Evolutionary conservation across 2,113 vertebrate genomes (phyloP), one percentile per base, ranked within the genome.

Genomic region (Oncorhynchus clarkii): DNA sequence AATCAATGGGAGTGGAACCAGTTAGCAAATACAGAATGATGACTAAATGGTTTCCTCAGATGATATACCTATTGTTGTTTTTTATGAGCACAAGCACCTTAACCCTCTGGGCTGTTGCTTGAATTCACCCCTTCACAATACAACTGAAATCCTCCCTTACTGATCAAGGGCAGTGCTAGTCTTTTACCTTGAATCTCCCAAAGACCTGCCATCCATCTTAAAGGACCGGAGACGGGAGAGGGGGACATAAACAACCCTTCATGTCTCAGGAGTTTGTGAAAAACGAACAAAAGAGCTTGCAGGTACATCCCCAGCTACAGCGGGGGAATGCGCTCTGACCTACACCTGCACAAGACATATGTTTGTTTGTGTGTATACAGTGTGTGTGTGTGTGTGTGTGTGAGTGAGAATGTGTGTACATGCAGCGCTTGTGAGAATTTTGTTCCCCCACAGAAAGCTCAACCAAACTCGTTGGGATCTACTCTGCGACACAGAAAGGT

Each of bases 221-320:
- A 77, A 80, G 67, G 75, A 81, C 86, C 71, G 75, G 75, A 80
- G 78, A 77, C 76, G 86, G 70, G 71, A 86, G 84, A 88, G 85
- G 86, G 86, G 85, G 16, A 54, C 86, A 87, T 89, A 88, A 88
- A 88, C 79, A 87, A 85, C 84, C 73, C 82, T 84, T 86, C 76
- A 78, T 80, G 83, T 86, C 86, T 88, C 87, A 82, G 85, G 83
- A 87, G 80, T 78, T 84, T 87, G 82, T 88, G 86, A 90, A 90
- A 91, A 88, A 89, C 88, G 86, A 89, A 90, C 85, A 88, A 86
- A 88, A 87, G 83, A 86, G 85, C 85, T 90, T 75, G 80, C 85
- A 88, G 82, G 87, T 89, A 91, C 88, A 90, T 87, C 75, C 82
- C 74, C 73, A 75, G 86, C 79, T 71, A 82, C 82, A 84, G 87